Percentiles rank a stretch among this genome's conserved stretches.
These are phyloP conservation scores for Rotaria magnacalcarata DNA, from an alignment of 2,888 invertebrate species.

Conservation along the genomic window DNA sequence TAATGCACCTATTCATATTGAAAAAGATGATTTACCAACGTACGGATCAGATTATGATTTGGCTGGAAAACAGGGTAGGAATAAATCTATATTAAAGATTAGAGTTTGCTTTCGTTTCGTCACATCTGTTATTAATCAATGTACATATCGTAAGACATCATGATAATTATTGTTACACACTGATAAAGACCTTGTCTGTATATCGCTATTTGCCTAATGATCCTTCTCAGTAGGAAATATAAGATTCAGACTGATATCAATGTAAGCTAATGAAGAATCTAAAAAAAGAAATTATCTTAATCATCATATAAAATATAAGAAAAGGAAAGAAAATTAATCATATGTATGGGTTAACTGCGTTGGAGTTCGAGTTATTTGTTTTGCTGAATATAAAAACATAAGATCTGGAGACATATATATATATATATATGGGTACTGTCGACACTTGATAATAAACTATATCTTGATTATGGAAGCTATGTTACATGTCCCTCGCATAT, in stretches of 20 bases:
- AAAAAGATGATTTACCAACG: background rate
- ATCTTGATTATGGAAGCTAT: background rate
- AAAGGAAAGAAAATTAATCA: background rate
- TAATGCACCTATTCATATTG: slow-evolving; percentile 24
- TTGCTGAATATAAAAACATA: no score
- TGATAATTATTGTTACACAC: background rate
- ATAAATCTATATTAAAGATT: background rate
- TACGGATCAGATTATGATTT: slow-evolving; percentile 36
- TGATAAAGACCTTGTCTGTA: background rate
- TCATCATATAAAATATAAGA: no score
- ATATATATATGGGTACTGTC: background rate
- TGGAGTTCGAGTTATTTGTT: background rate
- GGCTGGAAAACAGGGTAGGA: slow-evolving; percentile 15
- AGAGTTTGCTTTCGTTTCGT: background rate
- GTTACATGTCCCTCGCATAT: background rate
- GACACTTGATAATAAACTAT: background rate
- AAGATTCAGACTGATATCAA: background rate
- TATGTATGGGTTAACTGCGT: background rate
- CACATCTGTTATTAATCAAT: background rate
- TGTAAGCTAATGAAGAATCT: background rate
- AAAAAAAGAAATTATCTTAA: background rate
- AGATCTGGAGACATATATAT: background rate
- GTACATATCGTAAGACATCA: background rate
- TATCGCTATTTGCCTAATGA: background rate
- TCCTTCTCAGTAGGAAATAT: background rate